Conservation (phyloP, 2,113 vertebrate genomes). For the Buteo buteo region DNA sequence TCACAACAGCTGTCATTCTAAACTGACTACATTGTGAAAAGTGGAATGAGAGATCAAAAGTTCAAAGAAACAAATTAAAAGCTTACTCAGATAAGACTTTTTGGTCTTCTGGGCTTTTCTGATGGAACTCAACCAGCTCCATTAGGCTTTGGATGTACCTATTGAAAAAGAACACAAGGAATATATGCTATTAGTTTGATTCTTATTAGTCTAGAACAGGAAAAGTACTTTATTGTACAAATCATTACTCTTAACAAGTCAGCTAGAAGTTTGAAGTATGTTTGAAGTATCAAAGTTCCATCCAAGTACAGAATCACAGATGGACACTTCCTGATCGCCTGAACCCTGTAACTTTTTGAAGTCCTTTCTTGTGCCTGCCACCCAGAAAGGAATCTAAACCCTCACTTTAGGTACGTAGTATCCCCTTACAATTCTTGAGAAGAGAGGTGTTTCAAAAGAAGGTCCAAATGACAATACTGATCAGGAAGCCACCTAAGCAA, state of each 20-base stretch:
- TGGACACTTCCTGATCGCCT: neutral
- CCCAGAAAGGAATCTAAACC: neutral
- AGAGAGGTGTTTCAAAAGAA: neutral
- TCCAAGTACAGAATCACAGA: neutral
- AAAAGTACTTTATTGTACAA: neutral
- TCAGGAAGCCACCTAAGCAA: neutral
- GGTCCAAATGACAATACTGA: neutral
- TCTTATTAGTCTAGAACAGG: neutral
- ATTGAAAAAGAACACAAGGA: neutral
- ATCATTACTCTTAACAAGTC: neutral
- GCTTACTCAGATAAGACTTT: conserved; percentile 86
- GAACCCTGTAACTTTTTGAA: neutral
- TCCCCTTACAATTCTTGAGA: neutral
- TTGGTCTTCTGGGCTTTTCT: conserved; percentile 86
- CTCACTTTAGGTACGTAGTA: fast-evolving
- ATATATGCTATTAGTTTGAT: neutral
- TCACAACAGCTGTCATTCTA: neutral
- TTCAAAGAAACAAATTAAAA: conserved; percentile 65
- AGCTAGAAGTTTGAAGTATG: neutral
- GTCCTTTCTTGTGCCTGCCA: neutral
- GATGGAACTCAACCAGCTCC: conserved; percentile 91
- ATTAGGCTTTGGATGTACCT: conserved; percentile 88
- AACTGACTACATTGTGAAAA: neutral
- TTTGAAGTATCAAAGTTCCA: neutral
- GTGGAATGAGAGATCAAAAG: neutral